phyloP scores from a whole-genome alignment of 2,888 invertebrate species.

The Philaethria dido region DNA sequence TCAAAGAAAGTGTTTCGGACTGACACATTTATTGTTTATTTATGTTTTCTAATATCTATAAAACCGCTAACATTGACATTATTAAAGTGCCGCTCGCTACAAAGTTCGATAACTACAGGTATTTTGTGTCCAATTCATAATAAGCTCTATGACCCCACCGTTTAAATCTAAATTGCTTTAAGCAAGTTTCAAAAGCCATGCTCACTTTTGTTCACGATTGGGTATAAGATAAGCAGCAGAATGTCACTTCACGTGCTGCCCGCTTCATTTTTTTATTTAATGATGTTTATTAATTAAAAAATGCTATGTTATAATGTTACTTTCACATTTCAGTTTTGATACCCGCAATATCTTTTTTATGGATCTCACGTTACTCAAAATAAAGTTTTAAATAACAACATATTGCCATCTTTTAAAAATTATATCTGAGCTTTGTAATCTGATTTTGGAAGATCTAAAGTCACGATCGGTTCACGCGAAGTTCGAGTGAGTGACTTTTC shows the following conservation, averaged over 20 bases:
- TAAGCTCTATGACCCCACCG: slow-evolving; percentile 29
- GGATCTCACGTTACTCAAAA: too few species aligned
- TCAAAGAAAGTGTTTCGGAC: slow-evolving; percentile 29
- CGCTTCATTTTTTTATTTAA: slow-evolving; percentile 46
- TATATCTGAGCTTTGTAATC: neutral
- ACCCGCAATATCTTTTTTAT: neutral
- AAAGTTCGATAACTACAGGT: slow-evolving; percentile 39
- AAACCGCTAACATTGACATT: slow-evolving; percentile 36
- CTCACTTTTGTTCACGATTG: slow-evolving; percentile 44
- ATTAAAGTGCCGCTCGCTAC: slow-evolving; percentile 38
- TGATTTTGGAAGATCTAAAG: slow-evolving; percentile 9
- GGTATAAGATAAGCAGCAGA: slow-evolving; percentile 47
- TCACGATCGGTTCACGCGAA: slow-evolving; percentile 14
- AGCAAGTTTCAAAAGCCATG: slow-evolving; percentile 37
- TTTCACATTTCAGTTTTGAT: slow-evolving; percentile 35
- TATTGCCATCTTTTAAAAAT: neutral
- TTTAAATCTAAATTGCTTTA: slow-evolving; percentile 28
- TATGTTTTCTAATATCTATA: slow-evolving; percentile 39
- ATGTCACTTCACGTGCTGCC: slow-evolving; percentile 48
- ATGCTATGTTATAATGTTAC: too few species aligned
- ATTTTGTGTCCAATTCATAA: slow-evolving; percentile 33
- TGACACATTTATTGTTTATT: slow-evolving; percentile 37
- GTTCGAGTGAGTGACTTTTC: slow-evolving; percentile 37
- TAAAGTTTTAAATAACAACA: neutral
- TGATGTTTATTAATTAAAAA: slow-evolving; percentile 49